Conservation (phyloP, 2,888 invertebrate species). For the Bugula neritina region DNA sequence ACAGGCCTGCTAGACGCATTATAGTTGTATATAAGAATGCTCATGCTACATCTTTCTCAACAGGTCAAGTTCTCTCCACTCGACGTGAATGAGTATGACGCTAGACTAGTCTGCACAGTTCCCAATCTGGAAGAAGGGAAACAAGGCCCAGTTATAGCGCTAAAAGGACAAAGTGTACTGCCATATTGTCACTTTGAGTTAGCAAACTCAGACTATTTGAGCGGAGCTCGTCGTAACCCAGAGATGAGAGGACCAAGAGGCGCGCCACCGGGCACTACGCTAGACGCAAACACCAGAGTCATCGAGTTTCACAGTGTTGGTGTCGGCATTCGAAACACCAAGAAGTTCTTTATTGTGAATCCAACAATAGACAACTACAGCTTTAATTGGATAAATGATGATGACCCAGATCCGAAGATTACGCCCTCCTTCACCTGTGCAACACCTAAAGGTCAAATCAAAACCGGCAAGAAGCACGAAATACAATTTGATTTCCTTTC, state of each 20-base stretch:
- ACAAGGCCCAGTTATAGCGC: slow-evolving; percentile 45
- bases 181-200: slow-evolving; percentile 69
- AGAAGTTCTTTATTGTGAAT: slow-evolving; percentile 62
- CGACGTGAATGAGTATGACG: slow-evolving; percentile 50
- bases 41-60: not conserved
- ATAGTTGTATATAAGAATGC: too few species aligned
- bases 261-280: slow-evolving; percentile 45
- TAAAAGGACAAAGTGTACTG: slow-evolving; percentile 62
- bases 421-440: slow-evolving; percentile 61
- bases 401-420: slow-evolving; percentile 52
- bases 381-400: slow-evolving; percentile 60
- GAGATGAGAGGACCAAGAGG: slow-evolving; percentile 49
- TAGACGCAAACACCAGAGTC: slow-evolving; percentile 58
- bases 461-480: slow-evolving; percentile 60
- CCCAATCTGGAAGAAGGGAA: slow-evolving; percentile 46
- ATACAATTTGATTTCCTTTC: slow-evolving; percentile 65
- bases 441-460: slow-evolving; percentile 60
- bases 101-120: slow-evolving; percentile 50
- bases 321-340: slow-evolving; percentile 53
- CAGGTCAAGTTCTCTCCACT: slow-evolving; percentile 41
- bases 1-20: too few species aligned
- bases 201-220: slow-evolving; percentile 63
- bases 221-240: slow-evolving; percentile 48
- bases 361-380: slow-evolving; percentile 62
- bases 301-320: slow-evolving; percentile 66